These are phyloP conservation scores for Hemicordylus capensis DNA, from an alignment of 2,113 vertebrate species.

Conservation along the genomic window DNA sequence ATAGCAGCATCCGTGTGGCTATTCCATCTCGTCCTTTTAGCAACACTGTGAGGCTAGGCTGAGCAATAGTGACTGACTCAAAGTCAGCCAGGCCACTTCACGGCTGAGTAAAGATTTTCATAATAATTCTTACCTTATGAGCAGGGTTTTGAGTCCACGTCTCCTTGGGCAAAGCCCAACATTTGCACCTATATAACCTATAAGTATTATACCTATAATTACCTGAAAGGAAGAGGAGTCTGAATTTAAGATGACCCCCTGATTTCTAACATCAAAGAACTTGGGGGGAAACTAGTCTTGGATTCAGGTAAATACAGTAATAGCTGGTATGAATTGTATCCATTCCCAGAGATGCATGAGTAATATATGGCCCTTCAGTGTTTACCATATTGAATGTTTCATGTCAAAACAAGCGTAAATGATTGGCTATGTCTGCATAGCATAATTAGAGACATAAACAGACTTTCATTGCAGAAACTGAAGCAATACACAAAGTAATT, in stretches of 20 bases:
- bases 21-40: neutral
- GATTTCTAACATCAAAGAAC: too few species aligned
- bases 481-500: constrained; percentile 62
- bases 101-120: neutral
- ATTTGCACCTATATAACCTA: too few species aligned
- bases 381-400: constrained; percentile 44
- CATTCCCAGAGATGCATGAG: neutral
- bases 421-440: constrained; percentile 35
- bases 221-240: constrained; percentile 1
- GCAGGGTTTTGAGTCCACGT: neutral
- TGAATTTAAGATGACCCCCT: too few species aligned
- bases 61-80: neutral
- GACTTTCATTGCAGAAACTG: constrained; percentile 46
- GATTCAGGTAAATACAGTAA: constrained; percentile 17
- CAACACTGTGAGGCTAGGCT: neutral
- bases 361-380: constrained; percentile 28
- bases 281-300: constrained; percentile 25
- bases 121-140: neutral
- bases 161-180: neutral
- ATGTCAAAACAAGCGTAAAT: constrained; percentile 63
- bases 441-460: constrained; percentile 54
- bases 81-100: neutral
- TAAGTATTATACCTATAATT: too few species aligned
- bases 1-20: neutral
- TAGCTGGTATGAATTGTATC: constrained; percentile 7